A percentile compares a stretch with the other conserved stretches of the same genome.
Conservation (phyloP, 2,113 vertebrate genomes). For the Sarotherodon lohbergeri region DNA sequence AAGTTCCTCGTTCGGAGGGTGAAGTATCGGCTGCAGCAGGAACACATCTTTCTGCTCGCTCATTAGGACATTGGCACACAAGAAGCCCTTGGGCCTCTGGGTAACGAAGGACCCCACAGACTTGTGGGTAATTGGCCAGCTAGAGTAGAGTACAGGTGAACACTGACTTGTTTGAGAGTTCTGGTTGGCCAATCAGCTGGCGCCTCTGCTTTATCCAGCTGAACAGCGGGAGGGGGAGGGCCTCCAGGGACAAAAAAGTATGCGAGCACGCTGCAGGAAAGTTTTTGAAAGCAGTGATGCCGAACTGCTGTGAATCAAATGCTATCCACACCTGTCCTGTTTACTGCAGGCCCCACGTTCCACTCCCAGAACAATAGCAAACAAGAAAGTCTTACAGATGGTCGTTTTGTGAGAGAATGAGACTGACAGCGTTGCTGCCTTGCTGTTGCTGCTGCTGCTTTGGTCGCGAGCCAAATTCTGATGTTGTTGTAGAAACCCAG, state of each 20-base stretch:
- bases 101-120: slow-evolving; percentile 65
- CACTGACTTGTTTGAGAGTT: slow-evolving; percentile 57
- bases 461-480: slow-evolving; percentile 32
- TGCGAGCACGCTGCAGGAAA: slow-evolving; percentile 35
- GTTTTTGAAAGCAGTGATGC: slow-evolving; percentile 51
- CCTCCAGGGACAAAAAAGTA: slow-evolving; percentile 50
- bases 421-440: background rate
- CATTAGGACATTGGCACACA: slow-evolving; percentile 61
- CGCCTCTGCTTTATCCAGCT: slow-evolving; percentile 42
- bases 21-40: slow-evolving; percentile 19
- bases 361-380: background rate
- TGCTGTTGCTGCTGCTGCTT: background rate
- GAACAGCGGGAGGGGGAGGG: slow-evolving; percentile 12
- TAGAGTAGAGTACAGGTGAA: slow-evolving; percentile 66
- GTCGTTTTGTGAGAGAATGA: background rate
- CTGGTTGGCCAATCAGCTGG: slow-evolving; percentile 71
- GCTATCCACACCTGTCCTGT: slow-evolving; percentile 32
- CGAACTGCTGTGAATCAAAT: slow-evolving; percentile 28
- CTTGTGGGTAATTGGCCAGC: slow-evolving; percentile 73
- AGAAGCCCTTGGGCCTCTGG: slow-evolving; percentile 63
- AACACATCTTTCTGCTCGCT: slow-evolving; percentile 36
- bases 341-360: slow-evolving; percentile 9
- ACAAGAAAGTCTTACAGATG: slow-evolving; percentile 15
- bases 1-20: background rate
- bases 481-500: slow-evolving; percentile 24